Percentiles rank a stretch among this genome's conserved stretches.
phyloP scores from a whole-genome alignment of 2,113 vertebrate species.

The Burhinus oedicnemus region DNA sequence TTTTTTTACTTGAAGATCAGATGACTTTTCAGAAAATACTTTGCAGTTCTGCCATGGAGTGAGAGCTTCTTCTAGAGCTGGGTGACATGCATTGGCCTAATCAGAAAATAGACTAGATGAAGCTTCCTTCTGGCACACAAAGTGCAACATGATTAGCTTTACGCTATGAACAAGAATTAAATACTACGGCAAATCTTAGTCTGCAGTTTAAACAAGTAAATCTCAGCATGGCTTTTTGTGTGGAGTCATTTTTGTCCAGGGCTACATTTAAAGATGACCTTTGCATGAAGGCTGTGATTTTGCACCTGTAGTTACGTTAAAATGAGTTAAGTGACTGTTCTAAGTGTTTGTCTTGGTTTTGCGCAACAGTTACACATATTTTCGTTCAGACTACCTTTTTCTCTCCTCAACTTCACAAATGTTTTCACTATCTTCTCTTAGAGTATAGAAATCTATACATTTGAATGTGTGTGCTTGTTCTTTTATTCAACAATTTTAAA shows the following conservation, averaged over 20 bases:
- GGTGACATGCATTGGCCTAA: neutral
- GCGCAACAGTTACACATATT: neutral
- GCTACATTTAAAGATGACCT: neutral
- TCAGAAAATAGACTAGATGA: neutral
- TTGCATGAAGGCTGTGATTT: neutral
- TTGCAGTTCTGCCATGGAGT: neutral
- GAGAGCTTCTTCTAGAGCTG: neutral
- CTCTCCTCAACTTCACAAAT: neutral
- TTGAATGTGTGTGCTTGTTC: neutral
- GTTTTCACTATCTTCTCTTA: neutral
- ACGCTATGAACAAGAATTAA: neutral
- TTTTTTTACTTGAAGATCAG: neutral
- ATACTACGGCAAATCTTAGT: neutral
- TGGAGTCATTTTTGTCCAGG: neutral
- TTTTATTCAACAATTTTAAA: neutral
- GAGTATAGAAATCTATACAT: neutral
- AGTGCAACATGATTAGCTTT: neutral
- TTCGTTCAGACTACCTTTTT: neutral
- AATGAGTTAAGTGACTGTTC: neutral
- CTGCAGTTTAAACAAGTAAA: neutral
- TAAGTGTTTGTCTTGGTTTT: neutral
- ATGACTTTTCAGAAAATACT: neutral
- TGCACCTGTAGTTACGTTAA: neutral
- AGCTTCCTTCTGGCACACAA: neutral
- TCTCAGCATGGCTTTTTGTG: neutral